Evolutionary conservation across 2,888 invertebrate species (phyloP).

Genomic region (Embidobia sp.): DNA sequence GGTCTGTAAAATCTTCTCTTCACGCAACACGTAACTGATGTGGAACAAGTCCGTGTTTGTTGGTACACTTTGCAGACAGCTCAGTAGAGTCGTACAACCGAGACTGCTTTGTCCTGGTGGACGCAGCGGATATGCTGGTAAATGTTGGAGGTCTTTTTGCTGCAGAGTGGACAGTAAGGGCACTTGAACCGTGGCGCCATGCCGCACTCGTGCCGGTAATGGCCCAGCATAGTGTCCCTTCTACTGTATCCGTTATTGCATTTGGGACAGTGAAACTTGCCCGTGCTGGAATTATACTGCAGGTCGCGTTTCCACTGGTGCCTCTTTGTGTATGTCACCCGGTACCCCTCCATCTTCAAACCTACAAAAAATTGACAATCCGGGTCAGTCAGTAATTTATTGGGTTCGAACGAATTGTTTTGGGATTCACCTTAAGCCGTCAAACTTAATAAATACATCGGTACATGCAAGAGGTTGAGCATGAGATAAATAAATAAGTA

Average conservation of each 20-base stretch:
- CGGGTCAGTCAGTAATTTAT: slow-evolving; percentile 65
- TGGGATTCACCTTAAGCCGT: slow-evolving; percentile 25
- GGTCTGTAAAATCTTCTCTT: too few species aligned
- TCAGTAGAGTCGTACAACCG: slow-evolving; percentile 76
- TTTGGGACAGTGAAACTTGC: slow-evolving; percentile 79
- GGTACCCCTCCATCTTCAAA: slow-evolving; percentile 65
- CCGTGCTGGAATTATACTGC: slow-evolving; percentile 73
- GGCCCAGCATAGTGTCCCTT: slow-evolving; percentile 79
- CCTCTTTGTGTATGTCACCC: slow-evolving; percentile 65
- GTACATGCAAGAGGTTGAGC: slow-evolving; percentile 41
- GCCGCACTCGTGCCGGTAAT: slow-evolving; percentile 80
- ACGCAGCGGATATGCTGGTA: slow-evolving; percentile 78
- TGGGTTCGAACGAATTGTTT: neutral
- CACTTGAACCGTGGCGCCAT: slow-evolving; percentile 78
- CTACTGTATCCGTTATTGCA: slow-evolving; percentile 80
- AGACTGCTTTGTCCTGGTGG: slow-evolving; percentile 73
- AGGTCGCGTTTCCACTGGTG: slow-evolving; percentile 68
- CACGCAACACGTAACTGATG: too few species aligned
- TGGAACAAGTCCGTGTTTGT: too few species aligned
- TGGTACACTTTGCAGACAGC: neutral
- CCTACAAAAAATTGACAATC: slow-evolving; percentile 73
- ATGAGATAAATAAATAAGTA: neutral
- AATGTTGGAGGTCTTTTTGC: slow-evolving; percentile 76
- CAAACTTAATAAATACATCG: slow-evolving; percentile 41
- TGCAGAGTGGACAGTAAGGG: slow-evolving; percentile 73